Conservation (phyloP, 2,113 vertebrate genomes). For the Murina feae region DNA sequence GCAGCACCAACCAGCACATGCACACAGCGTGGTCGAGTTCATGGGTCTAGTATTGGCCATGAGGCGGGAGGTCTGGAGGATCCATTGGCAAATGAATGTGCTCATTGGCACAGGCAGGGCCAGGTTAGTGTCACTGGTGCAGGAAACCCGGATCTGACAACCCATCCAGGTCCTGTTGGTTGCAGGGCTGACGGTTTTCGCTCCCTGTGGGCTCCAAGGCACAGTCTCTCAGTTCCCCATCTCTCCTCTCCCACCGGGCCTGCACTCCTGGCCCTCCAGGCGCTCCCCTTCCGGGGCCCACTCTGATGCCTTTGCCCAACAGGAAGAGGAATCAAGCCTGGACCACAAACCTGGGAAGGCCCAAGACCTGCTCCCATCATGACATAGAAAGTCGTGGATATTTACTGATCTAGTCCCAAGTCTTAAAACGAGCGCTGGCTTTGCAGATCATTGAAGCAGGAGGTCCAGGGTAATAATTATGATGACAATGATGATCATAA, state of each 20-base stretch:
- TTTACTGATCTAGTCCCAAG: neutral
- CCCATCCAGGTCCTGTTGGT: neutral
- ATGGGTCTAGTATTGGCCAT: neutral
- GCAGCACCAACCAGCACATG: neutral
- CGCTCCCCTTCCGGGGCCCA: neutral
- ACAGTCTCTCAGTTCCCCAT: neutral
- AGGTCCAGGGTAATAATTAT: neutral
- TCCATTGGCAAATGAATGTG: neutral
- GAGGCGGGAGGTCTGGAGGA: neutral
- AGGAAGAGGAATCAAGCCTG: neutral
- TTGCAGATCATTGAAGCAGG: neutral
- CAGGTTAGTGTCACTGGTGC: neutral
- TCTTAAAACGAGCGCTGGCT: neutral
- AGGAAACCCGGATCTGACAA: neutral
- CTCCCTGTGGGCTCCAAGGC: neutral
- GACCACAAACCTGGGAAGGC: neutral
- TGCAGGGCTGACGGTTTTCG: accelerated
- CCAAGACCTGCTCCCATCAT: neutral
- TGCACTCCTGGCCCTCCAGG: neutral
- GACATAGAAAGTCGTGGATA: neutral
- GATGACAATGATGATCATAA: neutral
- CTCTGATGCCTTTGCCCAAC: neutral
- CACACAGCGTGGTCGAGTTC: neutral
- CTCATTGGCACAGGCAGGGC: neutral
- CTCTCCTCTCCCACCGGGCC: neutral